Percentiles rank a stretch among this genome's conserved stretches.
phyloP scores from a whole-genome alignment of 2,888 invertebrate genomes.

The Busseola fusca region DNA sequence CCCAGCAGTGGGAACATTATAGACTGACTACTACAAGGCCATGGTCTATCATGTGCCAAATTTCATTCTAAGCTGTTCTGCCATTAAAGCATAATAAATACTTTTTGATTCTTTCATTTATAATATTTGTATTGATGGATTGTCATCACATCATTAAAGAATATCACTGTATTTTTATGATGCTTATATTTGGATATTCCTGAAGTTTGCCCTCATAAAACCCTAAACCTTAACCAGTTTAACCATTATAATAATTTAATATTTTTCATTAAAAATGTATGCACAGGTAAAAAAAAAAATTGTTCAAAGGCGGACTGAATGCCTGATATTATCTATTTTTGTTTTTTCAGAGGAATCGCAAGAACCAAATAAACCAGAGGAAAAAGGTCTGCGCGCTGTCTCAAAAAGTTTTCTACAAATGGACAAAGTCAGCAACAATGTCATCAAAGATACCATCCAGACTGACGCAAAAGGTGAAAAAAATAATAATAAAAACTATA shows the following conservation, averaged over 20 bases:
- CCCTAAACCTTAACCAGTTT: no score
- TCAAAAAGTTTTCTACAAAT: conserved; percentile 36
- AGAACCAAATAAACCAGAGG: conserved; percentile 4
- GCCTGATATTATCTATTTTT: not conserved
- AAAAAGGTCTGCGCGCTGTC: conserved; percentile 19
- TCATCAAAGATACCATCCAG: conserved; percentile 35
- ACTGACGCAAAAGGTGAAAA: conserved; percentile 39
- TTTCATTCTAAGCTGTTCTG: not conserved
- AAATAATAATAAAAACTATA: not conserved
- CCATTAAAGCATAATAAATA: not conserved
- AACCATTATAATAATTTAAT: no score
- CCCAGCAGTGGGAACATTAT: no score
- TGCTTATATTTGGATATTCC: not conserved
- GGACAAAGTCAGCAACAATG: conserved; percentile 29
- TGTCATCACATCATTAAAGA: not conserved
- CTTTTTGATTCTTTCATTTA: no score
- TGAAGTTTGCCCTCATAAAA: no score
- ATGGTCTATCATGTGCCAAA: not conserved
- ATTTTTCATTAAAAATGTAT: no score
- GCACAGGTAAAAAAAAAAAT: no score
- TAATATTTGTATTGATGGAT: not conserved
- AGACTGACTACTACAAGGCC: no score
- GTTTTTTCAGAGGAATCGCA: conserved; percentile 15
- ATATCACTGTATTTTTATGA: not conserved
- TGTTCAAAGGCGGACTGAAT: no score